Evolutionary conservation across 2,797 vertebrate genomes (phyloP), one percentile per base, ranked within the genome.

Genomic region (Poliocrania exsul): DNA sequence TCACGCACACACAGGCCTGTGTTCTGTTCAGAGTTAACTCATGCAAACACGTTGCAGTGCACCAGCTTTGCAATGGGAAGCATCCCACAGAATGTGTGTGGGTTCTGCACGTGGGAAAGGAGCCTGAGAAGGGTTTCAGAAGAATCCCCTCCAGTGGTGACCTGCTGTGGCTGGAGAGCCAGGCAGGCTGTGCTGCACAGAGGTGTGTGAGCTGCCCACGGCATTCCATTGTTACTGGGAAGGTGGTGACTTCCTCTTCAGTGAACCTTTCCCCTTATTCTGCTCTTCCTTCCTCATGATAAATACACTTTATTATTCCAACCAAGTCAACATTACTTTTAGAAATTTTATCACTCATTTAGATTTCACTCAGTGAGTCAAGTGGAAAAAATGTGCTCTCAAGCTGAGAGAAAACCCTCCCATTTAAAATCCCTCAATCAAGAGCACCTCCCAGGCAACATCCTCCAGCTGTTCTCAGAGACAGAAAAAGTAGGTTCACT

Each of bases 291-390:
- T 95, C 80, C 96, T 92, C 94, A 77, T 78, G 87, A 95, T 79
- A 67, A 77, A 86, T 54, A n/a, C 33, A 72, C 62, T 86, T 79
- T 93, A 83, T 96, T 94, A 92, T 86, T 94, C 57, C 81, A 88
- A 74, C 71, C 66, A 50, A 90, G 37, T 91, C 65, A 83, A 61
- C 38, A 47, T 47, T 81, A 49, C 96, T 93, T 94, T 96, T 93
- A 90, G 95, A 97, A 94, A 51, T 93, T 91, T 92, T 90, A 96
- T 78, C 92, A 72, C 90, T 96, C 86, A 71, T 93, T 97, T 81
- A 91, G 42, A 94, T 54, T 77, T 96, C 61, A 86, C 74, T 92
- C 69, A 20, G 77, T 94, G 92, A 97, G 75, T 95, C 86, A 94
- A 90, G 80, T 0, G 86, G 90, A 95, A 97, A 97, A 97, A 95